phyloP scores from a whole-genome alignment of 2,797 vertebrate genomes.

The Danio choprae region DNA sequence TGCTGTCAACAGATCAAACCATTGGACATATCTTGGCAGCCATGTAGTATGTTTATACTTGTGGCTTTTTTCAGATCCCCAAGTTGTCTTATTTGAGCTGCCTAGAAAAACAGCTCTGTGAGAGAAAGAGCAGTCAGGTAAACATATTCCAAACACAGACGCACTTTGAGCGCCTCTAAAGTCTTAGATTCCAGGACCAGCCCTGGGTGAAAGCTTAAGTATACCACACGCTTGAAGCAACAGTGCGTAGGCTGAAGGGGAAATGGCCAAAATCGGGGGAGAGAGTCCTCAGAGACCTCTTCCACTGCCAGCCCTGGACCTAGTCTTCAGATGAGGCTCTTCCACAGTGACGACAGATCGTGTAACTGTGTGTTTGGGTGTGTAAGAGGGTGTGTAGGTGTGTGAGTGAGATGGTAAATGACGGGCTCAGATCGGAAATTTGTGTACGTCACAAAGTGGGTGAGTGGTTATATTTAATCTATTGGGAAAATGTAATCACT shows the following conservation, averaged over 20 bases:
- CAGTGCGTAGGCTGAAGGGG: slow-evolving; percentile 60
- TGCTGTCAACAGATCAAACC: slow-evolving; percentile 60
- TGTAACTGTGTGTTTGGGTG: slow-evolving; percentile 37
- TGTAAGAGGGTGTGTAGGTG: slow-evolving; percentile 42
- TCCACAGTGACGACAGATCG: slow-evolving; percentile 48
- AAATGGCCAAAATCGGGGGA: slow-evolving; percentile 42
- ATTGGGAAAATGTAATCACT: slow-evolving; percentile 18
- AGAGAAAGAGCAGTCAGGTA: slow-evolving; percentile 69
- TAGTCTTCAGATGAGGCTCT: slow-evolving; percentile 18
- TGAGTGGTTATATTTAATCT: slow-evolving; percentile 17
- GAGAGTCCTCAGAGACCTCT: slow-evolving; percentile 18
- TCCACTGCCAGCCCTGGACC: slow-evolving; percentile 22
- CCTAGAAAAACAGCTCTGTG: slow-evolving; percentile 72
- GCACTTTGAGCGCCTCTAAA: slow-evolving; percentile 62
- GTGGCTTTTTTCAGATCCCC: slow-evolving; percentile 62
- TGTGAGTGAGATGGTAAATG: slow-evolving; percentile 36
- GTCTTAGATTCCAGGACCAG: slow-evolving; percentile 52
- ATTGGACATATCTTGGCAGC: slow-evolving; percentile 65
- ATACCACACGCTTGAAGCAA: slow-evolving; percentile 77
- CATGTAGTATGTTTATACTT: slow-evolving; percentile 62
- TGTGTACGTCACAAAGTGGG: slow-evolving; percentile 28
- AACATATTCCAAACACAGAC: slow-evolving; percentile 70
- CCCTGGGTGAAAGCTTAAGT: slow-evolving; percentile 69
- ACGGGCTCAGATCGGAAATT: slow-evolving; percentile 31
- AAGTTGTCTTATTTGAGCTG: slow-evolving; percentile 66